Base-by-base conservation (phyloP, 1,140 invertebrate species). In the Pseudomyrmex gracilis region DNA sequence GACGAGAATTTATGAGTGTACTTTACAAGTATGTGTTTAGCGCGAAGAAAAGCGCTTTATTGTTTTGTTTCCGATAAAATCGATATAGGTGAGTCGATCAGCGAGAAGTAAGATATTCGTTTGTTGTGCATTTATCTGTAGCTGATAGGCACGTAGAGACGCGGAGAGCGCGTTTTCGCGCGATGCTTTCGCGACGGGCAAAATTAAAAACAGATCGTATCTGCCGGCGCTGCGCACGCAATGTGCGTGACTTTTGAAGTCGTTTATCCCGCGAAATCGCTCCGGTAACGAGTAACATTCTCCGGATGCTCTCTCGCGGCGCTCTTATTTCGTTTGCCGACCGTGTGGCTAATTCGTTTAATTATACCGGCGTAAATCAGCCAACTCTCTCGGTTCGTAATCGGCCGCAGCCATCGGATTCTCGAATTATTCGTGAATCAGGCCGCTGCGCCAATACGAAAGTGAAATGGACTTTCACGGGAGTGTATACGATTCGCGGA, bases 361-460 rank as follows among this genome's bases (percentile, higher is more conserved):
- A 80, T 80, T 80, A 58, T 66, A 80, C 66, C 66, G 66, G 53
- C 76, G 66, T 80, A 80, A 80, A 80, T 80, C 76, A 80, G 66
- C 66, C 24, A 17, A 51, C 76, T 80, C 66, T 58, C 53, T 34
- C 20, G 55, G 8, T 47, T 34, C 64, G 76, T 78, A 78, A 78
- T 80, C 76, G 66, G 66, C 43, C 20, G 22, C 20, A 4, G 76
- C 76, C 76, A 78, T 80, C 76, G 55, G 43, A 58, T 49, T 80
- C 66, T 47, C 74, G 76, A 80, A 80, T 80, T 70, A 80, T 80
- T 80, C 53, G 66, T 66, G 76, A 70, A 12, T 24, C 47, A 51
- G 53, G 13, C 74, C 51, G 74, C 17, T 49, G 74, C 77, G 10
- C 20, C 22, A 22, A 9, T 60, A 43, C 68, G 78, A 82, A 82